Evolutionary conservation across 1,140 invertebrate genomes (phyloP).

Genomic region (Lutraria rhynchaena): DNA sequence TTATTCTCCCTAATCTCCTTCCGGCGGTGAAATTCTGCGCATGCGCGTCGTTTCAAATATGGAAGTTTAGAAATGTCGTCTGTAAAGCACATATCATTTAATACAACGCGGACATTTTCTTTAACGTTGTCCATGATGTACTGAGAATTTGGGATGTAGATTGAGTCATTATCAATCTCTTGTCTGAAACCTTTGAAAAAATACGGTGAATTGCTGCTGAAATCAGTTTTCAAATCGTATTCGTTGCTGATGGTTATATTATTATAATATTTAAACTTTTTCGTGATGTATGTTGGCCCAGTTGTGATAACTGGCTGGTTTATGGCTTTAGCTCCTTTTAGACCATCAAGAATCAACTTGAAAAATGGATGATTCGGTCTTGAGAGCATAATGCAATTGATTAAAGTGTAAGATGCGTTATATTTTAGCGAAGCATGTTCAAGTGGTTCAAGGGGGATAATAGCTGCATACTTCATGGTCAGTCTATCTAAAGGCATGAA

Average conservation of each 20-base stretch:
- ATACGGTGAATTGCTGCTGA: slow-evolving; percentile 34
- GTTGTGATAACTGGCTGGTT: slow-evolving; percentile 1
- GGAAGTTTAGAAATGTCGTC: background rate
- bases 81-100: background rate
- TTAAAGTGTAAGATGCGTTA: background rate
- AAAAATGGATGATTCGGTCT: slow-evolving; percentile 35
- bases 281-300: background rate
- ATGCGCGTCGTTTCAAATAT: background rate
- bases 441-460: slow-evolving; percentile 10
- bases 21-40: slow-evolving; percentile 1
- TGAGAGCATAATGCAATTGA: slow-evolving; percentile 2
- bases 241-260: background rate
- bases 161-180: slow-evolving; percentile 23
- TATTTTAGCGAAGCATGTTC: slow-evolving; percentile 7
- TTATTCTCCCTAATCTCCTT: background rate
- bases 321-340: background rate
- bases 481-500: background rate
- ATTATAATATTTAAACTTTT: background rate
- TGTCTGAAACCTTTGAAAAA: slow-evolving; percentile 26
- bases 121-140: slow-evolving; percentile 27
- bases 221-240: background rate
- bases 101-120: background rate
- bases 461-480: slow-evolving; percentile 11
- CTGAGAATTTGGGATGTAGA: slow-evolving; percentile 32
- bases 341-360: background rate